These are phyloP conservation scores for Aporophyla lueneburgensis DNA, from an alignment of 2,888 invertebrate species.

Conservation along the genomic window DNA sequence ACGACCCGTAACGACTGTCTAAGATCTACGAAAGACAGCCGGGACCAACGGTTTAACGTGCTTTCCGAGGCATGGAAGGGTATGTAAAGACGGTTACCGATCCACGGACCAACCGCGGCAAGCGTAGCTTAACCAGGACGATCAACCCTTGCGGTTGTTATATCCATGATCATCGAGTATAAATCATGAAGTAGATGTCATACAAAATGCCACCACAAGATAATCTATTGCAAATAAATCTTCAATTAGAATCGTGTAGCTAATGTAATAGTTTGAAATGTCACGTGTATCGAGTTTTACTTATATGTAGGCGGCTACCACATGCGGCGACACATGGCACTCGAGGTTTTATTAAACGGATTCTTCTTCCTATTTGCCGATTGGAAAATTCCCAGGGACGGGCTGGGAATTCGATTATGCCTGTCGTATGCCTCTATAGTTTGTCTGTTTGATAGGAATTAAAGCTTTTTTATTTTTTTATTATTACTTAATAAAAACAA, in stretches of 20 bases:
- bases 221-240: conserved; percentile 53
- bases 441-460: conserved; percentile 70
- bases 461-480: conserved; percentile 27
- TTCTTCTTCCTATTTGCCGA: conserved; percentile 78
- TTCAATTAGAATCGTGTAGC: conserved; percentile 30
- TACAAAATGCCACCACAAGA: conserved; percentile 37
- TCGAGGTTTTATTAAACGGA: conserved; percentile 78
- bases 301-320: conserved; percentile 50
- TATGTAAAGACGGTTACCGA: no score
- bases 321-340: conserved; percentile 65
- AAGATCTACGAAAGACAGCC: no score
- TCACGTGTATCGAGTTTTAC: conserved; percentile 62
- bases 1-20: no score
- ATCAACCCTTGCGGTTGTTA: no score
- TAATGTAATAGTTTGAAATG: conserved; percentile 50
- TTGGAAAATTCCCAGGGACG: conserved; percentile 78
- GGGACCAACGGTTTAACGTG: no score
- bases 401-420: conserved; percentile 80
- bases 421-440: conserved; percentile 77
- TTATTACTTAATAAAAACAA: no score
- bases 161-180: conserved; percentile 40
- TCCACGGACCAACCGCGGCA: no score
- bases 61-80: no score
- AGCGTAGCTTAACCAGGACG: no score
- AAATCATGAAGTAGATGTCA: conserved; percentile 33